Percentiles rank a stretch among this genome's conserved stretches.
These are phyloP conservation scores for Aleiodes testaceus DNA, from an alignment of 2,888 invertebrate species.

Conservation along the genomic window DNA sequence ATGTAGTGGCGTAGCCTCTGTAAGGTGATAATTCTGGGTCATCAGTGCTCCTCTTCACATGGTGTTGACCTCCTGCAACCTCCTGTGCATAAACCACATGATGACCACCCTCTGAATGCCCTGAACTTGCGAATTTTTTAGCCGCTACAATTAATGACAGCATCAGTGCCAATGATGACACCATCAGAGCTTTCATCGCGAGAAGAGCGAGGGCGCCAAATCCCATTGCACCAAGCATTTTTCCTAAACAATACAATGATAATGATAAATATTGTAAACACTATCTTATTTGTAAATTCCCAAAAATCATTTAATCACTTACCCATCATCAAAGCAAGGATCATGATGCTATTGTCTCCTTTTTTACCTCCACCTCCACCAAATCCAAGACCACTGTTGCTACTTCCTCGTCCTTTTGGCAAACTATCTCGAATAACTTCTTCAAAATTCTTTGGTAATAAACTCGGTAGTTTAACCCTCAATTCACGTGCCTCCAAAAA, in stretches of 20 bases:
- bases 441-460: slow-evolving; percentile 80
- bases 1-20: slow-evolving; percentile 63
- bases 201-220: slow-evolving; percentile 84
- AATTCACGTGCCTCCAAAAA: slow-evolving; percentile 84
- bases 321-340: slow-evolving; percentile 84
- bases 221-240: slow-evolving; percentile 84
- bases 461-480: slow-evolving; percentile 80
- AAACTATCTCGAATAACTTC: slow-evolving; percentile 76
- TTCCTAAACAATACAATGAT: slow-evolving; percentile 66
- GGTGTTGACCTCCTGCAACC: slow-evolving; percentile 71
- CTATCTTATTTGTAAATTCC: slow-evolving; percentile 8
- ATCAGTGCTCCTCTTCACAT: slow-evolving; percentile 73
- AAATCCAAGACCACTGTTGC: slow-evolving; percentile 75
- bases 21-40: slow-evolving; percentile 72
- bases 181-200: slow-evolving; percentile 84
- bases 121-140: slow-evolving; percentile 80
- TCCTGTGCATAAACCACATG: slow-evolving; percentile 78
- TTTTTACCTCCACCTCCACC: slow-evolving; percentile 71
- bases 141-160: slow-evolving; percentile 84
- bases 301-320: slow-evolving; percentile 47
- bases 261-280: neutral
- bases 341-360: slow-evolving; percentile 76
- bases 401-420: slow-evolving; percentile 63
- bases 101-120: slow-evolving; percentile 76
- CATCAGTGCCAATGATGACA: slow-evolving; percentile 83